Base-by-base conservation (phyloP, 2,113 vertebrate species). In the Sander vitreus region DNA sequence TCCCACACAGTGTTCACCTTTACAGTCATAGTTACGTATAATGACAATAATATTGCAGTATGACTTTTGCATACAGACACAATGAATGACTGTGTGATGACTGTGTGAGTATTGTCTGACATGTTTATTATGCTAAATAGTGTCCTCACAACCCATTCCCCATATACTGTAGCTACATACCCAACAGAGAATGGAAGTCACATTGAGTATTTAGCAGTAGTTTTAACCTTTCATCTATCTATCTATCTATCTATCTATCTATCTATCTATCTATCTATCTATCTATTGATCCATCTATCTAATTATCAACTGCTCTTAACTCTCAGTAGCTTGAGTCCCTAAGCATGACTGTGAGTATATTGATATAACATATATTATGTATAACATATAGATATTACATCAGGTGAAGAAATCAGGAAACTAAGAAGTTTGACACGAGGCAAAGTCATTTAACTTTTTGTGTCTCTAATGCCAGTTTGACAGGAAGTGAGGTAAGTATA, bases 281-380 rank as follows among this genome's bases (percentile, higher is more conserved):
- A 60, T 71, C 57, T 79, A 33, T 73, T 19, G 64, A 36, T 79
- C 30, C 72, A 33, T 73, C 55, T 70, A 43, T 79, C 47, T 81
- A 33, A 33, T 33, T 33, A 33, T 33, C 5, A 33, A 33, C 30
- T 33, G 30, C 18, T n/a, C 27, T 21, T 53, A 9, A 33, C 25
- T 33, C 10, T 54, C 30, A 39, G 19, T 33, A 33, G 11, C 6
- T 30, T 33, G 16, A 51, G 25, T 30, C 33, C 2, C 6, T 18
- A 14, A 51, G 19, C 21, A 36, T 50, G 45, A 23, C 8, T 21
- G 43, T 50, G 62, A 53, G 50, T 19, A 36, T 59, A 58, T 21
- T 45, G 18, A 58, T 18, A 45, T 67, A 21, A 66, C 53, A 23
- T 2, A 65, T 11, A 39, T 39, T 39, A 39, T 9, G 10, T 39